Evolutionary conservation across 2,888 invertebrate species (phyloP).

Genomic region (Ceraclea dissimilis): DNA sequence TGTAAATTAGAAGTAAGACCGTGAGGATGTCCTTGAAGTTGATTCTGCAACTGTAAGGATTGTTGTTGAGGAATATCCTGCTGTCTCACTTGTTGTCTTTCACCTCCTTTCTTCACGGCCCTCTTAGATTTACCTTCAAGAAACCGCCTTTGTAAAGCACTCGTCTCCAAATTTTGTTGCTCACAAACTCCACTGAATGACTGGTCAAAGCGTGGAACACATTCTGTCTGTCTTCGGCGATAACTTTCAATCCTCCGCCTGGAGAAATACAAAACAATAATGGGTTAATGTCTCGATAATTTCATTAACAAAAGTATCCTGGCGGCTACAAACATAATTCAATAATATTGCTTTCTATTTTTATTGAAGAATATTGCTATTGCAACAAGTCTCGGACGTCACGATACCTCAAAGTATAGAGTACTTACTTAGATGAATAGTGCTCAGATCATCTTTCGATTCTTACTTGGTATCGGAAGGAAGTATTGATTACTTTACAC

Average conservation of each 20-base stretch:
- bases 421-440: too few relatives aligned
- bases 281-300: not conserved
- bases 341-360: too few relatives aligned
- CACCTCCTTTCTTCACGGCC: slow-evolving; percentile 71
- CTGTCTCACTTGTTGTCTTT: slow-evolving; percentile 32
- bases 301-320: too few relatives aligned
- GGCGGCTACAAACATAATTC: not conserved
- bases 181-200: slow-evolving; percentile 82
- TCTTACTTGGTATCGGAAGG: too few relatives aligned
- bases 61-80: slow-evolving; percentile 34
- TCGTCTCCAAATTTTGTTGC: slow-evolving; percentile 84
- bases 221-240: slow-evolving; percentile 76
- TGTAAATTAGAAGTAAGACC: slow-evolving; percentile 51
- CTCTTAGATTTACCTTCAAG: slow-evolving; percentile 86
- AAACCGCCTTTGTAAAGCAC: slow-evolving; percentile 79
- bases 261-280: slow-evolving; percentile 20
- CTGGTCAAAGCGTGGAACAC: slow-evolving; percentile 81
- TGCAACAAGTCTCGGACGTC: too few relatives aligned
- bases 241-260: slow-evolving; percentile 83
- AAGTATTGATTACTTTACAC: too few relatives aligned
- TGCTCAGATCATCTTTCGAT: too few relatives aligned
- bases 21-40: slow-evolving; percentile 40
- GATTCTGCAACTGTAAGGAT: slow-evolving; percentile 29
- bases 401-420: too few relatives aligned
- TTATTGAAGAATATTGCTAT: too few relatives aligned